phyloP scores from a whole-genome alignment of 2,888 invertebrate species.

The Diarsia rubi region DNA sequence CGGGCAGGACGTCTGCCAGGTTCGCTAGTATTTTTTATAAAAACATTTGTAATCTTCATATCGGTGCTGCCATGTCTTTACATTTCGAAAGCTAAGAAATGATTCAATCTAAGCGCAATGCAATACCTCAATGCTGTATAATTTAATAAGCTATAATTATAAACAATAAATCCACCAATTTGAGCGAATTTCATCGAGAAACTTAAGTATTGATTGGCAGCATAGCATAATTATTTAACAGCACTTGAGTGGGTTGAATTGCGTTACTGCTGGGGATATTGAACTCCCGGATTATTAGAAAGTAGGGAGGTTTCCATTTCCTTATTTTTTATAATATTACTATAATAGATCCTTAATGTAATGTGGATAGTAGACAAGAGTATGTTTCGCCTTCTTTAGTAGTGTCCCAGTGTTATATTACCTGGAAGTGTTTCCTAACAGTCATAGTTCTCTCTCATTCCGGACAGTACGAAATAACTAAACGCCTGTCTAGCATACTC shows the following conservation, averaged over 20 bases:
- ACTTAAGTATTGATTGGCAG: constrained; percentile 28
- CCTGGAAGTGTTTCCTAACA: no score
- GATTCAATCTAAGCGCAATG: background rate
- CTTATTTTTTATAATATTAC: constrained; percentile 1
- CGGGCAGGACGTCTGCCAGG: no score
- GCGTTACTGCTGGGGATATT: constrained; percentile 10
- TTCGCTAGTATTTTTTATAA: no score
- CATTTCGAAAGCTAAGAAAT: constrained; percentile 35
- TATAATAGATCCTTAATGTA: background rate
- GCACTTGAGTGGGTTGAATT: constrained; percentile 9
- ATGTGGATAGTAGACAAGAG: background rate
- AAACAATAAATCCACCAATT: constrained; percentile 35
- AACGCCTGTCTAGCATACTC: background rate
- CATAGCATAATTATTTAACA: constrained; percentile 24
- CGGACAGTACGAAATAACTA: background rate
- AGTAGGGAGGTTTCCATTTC: background rate
- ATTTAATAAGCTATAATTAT: constrained; percentile 31
- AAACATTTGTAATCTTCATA: background rate
- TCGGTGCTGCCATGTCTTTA: background rate
- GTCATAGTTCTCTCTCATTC: background rate
- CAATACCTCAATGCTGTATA: constrained; percentile 24
- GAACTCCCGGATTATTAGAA: background rate
- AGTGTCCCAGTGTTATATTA: background rate
- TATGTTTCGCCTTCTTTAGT: constrained; percentile 1
- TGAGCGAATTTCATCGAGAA: constrained; percentile 25